Conservation (phyloP, 2,797 vertebrate species). For the Otolemur crassicaudatus region DNA sequence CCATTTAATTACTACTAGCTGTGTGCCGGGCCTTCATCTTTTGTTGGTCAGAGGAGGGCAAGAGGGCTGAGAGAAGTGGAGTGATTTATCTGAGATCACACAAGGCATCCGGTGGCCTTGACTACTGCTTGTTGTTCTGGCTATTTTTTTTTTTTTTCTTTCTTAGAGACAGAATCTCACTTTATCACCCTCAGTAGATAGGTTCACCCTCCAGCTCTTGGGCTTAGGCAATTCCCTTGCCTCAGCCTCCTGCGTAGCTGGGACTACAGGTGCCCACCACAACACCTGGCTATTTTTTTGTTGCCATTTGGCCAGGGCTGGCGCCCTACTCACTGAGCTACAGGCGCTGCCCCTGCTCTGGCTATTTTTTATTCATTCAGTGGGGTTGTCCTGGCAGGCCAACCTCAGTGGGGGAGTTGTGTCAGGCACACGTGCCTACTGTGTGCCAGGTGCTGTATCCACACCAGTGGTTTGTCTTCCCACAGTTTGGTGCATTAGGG, state of each 20-base stretch:
- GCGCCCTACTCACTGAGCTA: no score
- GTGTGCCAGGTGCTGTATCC: rapidly evolving
- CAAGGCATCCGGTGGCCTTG: background rate
- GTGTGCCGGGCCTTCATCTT: background rate
- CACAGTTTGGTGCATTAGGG: background rate
- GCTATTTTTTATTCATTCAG: background rate
- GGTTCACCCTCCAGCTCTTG: no score
- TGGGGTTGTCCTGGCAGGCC: background rate
- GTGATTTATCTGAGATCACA: background rate
- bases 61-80: background rate
- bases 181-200: no score
- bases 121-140: background rate
- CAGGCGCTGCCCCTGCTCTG: background rate
- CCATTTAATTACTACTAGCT: rapidly evolving
- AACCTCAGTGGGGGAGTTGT: rapidly evolving
- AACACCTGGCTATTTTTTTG: no score
- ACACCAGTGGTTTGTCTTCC: background rate
- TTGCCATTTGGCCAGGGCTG: no score
- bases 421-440: background rate
- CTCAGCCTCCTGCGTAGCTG: no score
- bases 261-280: no score
- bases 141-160: background rate
- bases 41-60: background rate
- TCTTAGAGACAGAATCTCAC: no score
- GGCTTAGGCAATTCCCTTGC: no score